Evolutionary conservation across 2,888 invertebrate species (phyloP), one percentile per base, ranked within the genome.

Genomic region (Latheticus oryzae): DNA sequence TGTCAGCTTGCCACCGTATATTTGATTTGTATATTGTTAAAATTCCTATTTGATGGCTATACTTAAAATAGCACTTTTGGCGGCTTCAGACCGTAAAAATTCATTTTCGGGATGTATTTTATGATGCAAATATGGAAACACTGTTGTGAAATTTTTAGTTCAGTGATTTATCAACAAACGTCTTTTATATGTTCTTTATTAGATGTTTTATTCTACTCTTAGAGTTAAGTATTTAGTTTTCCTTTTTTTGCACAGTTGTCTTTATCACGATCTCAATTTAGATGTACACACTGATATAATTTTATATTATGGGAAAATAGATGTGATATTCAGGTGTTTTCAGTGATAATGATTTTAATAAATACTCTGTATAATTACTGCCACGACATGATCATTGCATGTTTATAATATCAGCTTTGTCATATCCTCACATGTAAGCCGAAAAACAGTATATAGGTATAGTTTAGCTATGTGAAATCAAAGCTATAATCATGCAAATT

Each of bases 261-360:
- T 23, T 66, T 64, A 68, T 68, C 64, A 59, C 58, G 67, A 69
- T 69, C 63, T 66, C 62, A 68, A 67, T 68, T 65, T 67, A 67
- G 70, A 70, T 70, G 58, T 64, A 61, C 61, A 60, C 53, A 60
- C 42, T 55, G 55, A 60, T 55, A 60, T 48, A 43, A 42, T 60
- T 65, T 68, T 64, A 67, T 65, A 68, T 66, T 65, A 67, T 71
- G 71, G 61, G 71, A 71, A 68, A 65, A 55, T 69, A 60, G 53
- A 60, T 60, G 61, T 35, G 58, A 51, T 59, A 43, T 57, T 66
- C 71, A 71, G 71, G 68, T 71, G 71, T 58, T 54, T 58, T 42
- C 47, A 57, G 65, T 67, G 71, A 71, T 71, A 71, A 67, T 70
- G 60, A 61, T 54, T 58, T 62, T 66, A 63, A 64, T 64, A 63